Conservation (phyloP, 35 echinoderm and acorn worm species). For the Amphiura filiformis region DNA sequence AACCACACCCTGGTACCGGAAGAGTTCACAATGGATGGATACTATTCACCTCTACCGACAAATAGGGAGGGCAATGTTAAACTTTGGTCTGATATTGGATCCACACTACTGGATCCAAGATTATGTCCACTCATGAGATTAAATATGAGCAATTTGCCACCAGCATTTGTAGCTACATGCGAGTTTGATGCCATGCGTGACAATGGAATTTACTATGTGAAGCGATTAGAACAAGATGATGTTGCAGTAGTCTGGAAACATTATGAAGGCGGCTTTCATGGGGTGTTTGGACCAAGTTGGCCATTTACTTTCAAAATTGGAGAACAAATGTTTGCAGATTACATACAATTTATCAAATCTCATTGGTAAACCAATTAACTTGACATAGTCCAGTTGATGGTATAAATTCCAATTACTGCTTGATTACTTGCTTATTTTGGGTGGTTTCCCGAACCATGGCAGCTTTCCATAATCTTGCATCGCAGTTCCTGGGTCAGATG, state of each 20-base stretch:
- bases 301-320: conserved; percentile 41
- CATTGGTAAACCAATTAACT: conserved; percentile 40
- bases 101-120: conserved; percentile 36
- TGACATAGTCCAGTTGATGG: too few species aligned
- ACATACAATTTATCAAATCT: conserved; percentile 54
- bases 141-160: conserved; percentile 55
- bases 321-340: conserved; percentile 65
- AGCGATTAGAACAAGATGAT: conserved; percentile 35
- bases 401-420: too few species aligned
- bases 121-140: conserved; percentile 48
- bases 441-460: too few species aligned
- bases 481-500: too few species aligned
- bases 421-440: too few species aligned
- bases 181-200: conserved; percentile 84
- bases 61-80: conserved; percentile 4
- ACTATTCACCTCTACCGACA: neutral
- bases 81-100: conserved; percentile 33
- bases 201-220: conserved; percentile 68
- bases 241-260: conserved; percentile 60
- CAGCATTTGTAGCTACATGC: conserved; percentile 70
- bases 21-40: neutral
- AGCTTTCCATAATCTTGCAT: too few species aligned
- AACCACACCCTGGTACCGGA: conserved; percentile 42
- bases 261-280: conserved; percentile 84
- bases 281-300: conserved; percentile 37